Evolutionary conservation across 2,888 invertebrate genomes (phyloP).

Genomic region (Argyresthia goedartella): DNA sequence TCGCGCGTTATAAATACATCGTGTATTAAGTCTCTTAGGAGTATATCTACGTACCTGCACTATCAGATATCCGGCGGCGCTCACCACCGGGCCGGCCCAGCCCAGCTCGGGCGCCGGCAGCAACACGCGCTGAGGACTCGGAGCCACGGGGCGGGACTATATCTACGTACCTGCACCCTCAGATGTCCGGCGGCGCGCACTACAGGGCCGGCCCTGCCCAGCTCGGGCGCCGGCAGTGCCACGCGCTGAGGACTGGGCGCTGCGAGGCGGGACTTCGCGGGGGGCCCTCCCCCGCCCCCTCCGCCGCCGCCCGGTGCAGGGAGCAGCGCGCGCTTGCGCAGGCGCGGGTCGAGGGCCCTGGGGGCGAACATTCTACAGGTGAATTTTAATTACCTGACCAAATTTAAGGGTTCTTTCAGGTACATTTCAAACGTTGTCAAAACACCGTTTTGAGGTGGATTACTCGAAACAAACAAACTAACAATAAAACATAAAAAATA

Average conservation of each 20-base stretch:
- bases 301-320: conserved; percentile 9
- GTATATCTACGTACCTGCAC: conserved; percentile 40
- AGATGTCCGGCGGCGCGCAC: conserved; percentile 53
- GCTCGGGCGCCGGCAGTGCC: conserved; percentile 29
- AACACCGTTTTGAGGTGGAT: too few relatives aligned
- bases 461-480: too few relatives aligned
- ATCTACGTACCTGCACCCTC: conserved; percentile 48
- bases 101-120: conserved; percentile 39
- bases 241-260: conserved; percentile 17
- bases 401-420: too few relatives aligned
- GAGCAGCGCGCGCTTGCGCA: conserved; percentile 36
- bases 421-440: too few relatives aligned
- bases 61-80: conserved; percentile 52
- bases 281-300: conserved; percentile 13
- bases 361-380: too few relatives aligned
- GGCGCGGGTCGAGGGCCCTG: conserved; percentile 47
- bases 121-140: conserved; percentile 16
- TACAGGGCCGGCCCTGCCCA: conserved; percentile 53
- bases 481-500: too few relatives aligned
- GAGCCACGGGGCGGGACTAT: conserved; percentile 6
- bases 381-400: too few relatives aligned
- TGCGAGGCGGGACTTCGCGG: conserved; percentile 3
- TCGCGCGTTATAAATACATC: too few relatives aligned
- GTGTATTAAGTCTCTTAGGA: too few relatives aligned
- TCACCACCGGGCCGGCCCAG: conserved; percentile 49